These are phyloP conservation scores for Prenolepis imparis DNA, from an alignment of 2,888 invertebrate genomes.

Conservation along the genomic window DNA sequence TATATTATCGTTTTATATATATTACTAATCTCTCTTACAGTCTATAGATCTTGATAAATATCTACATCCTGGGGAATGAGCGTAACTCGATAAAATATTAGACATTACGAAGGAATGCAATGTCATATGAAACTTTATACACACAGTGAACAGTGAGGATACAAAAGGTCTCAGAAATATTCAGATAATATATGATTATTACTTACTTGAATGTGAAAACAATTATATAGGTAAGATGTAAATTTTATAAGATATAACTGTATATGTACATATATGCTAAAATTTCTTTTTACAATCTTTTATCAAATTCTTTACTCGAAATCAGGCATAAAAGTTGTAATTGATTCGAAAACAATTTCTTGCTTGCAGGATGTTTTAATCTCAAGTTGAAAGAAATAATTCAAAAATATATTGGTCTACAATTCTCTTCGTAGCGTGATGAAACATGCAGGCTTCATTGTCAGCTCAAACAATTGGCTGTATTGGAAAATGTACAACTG, in stretches of 20 bases:
- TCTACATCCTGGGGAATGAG: no score
- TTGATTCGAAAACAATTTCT: not conserved
- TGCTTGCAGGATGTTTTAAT: not conserved
- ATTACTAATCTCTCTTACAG: no score
- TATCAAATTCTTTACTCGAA: not conserved
- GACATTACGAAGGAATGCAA: no score
- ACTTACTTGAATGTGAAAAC: not conserved
- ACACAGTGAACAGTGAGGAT: no score
- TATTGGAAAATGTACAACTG: constrained; percentile 80
- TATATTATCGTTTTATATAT: no score
- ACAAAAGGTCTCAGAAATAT: no score
- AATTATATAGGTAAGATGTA: not conserved
- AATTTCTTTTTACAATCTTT: not conserved
- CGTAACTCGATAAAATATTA: no score
- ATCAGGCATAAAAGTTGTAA: not conserved
- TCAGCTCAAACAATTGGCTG: constrained; percentile 74
- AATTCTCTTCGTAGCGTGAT: constrained; percentile 41
- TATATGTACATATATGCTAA: not conserved
- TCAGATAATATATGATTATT: no score
- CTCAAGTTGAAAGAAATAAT: not conserved
- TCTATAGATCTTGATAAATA: no score
- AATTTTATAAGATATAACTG: no score
- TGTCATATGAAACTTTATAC: no score
- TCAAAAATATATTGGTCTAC: not conserved
- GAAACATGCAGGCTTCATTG: constrained; percentile 72